Evolutionary conservation across 2,113 vertebrate species (phyloP).

Genomic region (Aramus guarauna): DNA sequence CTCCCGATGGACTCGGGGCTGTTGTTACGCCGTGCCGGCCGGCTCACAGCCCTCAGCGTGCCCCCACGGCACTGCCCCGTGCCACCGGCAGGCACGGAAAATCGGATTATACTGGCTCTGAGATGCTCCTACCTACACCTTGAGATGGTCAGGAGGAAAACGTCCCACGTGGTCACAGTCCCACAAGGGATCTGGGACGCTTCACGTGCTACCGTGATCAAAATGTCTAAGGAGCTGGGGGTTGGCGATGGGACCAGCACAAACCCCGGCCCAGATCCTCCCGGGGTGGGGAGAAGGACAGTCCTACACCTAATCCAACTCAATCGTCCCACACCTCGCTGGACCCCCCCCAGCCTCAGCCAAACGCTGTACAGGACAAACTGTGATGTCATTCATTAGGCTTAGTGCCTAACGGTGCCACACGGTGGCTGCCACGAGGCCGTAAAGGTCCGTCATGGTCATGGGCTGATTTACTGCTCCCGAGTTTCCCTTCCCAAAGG

Average conservation of each 20-base stretch:
- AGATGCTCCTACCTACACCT: neutral
- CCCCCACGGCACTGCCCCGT: neutral
- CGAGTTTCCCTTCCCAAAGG: neutral
- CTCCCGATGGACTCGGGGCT: neutral
- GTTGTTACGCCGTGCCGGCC: rapidly evolving
- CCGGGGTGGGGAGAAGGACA: neutral
- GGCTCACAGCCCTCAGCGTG: neutral
- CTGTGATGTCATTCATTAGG: neutral
- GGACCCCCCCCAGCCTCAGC: neutral
- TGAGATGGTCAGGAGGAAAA: neutral
- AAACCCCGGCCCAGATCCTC: neutral
- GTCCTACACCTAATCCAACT: neutral
- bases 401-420: neutral
- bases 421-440: neutral
- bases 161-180: neutral
- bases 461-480: neutral
- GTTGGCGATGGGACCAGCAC: neutral
- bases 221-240: neutral
- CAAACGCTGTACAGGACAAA: neutral
- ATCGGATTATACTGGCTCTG: neutral
- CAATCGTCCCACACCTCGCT: rapidly evolving
- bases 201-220: neutral
- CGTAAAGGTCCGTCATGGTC: neutral
- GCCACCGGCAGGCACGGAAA: neutral
- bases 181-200: neutral